Conservation (phyloP, 2,113 vertebrate genomes). For the Labeo rohita region DNA sequence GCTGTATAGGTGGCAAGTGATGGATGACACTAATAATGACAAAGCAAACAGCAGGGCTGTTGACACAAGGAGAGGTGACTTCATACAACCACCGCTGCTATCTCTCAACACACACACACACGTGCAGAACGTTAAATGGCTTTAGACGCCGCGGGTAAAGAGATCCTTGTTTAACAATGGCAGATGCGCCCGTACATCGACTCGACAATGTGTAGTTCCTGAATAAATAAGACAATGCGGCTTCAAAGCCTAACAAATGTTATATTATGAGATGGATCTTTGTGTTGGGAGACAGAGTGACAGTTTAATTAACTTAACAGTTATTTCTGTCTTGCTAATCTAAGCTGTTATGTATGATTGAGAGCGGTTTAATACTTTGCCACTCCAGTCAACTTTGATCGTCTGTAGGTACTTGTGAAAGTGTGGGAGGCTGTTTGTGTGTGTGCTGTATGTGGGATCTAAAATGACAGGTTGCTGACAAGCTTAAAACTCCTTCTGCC, state of each 20-base stretch:
- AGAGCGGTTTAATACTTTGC: constrained; percentile 53
- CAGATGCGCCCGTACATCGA: constrained; percentile 59
- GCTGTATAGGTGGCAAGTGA: constrained; percentile 70
- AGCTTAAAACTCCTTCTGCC: constrained; percentile 40
- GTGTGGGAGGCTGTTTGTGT: constrained; percentile 21
- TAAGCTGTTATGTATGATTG: constrained; percentile 33
- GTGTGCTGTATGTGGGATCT: constrained; percentile 35
- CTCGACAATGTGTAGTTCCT: constrained; percentile 45
- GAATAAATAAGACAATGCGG: neutral
- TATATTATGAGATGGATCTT: neutral
- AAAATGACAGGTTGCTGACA: constrained; percentile 59
- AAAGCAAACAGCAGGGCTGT: constrained; percentile 69
- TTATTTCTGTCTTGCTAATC: no score
- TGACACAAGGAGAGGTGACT: constrained; percentile 69
- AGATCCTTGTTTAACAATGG: constrained; percentile 41
- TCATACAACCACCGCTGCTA: constrained; percentile 51
- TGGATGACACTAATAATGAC: constrained; percentile 72
- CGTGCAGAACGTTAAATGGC: constrained; percentile 50
- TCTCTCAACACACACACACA: constrained; percentile 20
- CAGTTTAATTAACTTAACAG: constrained; percentile 35
- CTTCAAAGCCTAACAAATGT: neutral
- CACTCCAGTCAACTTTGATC: constrained; percentile 48
- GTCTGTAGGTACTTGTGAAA: constrained; percentile 28
- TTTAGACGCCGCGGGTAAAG: constrained; percentile 54
- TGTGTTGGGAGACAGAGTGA: constrained; percentile 33